Conservation (phyloP, 2,113 vertebrate genomes). For the Ovibos moschatus region DNA sequence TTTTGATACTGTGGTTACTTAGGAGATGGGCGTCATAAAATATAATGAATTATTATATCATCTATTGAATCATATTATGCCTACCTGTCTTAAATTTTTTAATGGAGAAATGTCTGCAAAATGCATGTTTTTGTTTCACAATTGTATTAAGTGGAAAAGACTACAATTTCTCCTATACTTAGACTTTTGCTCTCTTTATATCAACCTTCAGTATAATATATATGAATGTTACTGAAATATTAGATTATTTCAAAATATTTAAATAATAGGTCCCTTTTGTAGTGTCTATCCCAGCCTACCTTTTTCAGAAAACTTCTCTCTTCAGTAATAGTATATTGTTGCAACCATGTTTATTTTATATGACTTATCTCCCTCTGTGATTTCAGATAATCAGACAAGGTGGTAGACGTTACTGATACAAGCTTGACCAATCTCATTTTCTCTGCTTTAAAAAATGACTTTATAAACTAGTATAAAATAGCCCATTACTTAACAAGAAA, state of each 20-base stretch:
- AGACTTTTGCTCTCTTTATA: neutral
- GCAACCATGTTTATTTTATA: neutral
- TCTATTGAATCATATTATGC: neutral
- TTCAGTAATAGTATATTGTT: neutral
- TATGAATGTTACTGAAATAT: neutral
- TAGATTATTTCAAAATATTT: neutral
- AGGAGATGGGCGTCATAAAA: neutral
- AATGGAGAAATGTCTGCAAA: neutral
- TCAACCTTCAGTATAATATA: neutral
- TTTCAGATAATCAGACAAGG: neutral
- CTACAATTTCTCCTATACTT: neutral
- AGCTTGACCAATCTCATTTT: neutral
- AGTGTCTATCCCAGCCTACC: neutral
- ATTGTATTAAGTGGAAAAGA: neutral
- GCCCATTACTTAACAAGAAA: neutral
- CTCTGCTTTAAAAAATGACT: neutral
- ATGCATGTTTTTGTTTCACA: conserved; percentile 17
- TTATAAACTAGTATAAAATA: neutral
- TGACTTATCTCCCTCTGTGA: neutral
- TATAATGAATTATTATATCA: neutral
- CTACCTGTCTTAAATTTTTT: neutral
- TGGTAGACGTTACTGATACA: neutral
- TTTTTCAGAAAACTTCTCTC: neutral
- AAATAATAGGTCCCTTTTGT: neutral
- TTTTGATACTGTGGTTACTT: neutral